Conservation (phyloP, 2,888 invertebrate species). For the Meiosimyza platycephala region DNA sequence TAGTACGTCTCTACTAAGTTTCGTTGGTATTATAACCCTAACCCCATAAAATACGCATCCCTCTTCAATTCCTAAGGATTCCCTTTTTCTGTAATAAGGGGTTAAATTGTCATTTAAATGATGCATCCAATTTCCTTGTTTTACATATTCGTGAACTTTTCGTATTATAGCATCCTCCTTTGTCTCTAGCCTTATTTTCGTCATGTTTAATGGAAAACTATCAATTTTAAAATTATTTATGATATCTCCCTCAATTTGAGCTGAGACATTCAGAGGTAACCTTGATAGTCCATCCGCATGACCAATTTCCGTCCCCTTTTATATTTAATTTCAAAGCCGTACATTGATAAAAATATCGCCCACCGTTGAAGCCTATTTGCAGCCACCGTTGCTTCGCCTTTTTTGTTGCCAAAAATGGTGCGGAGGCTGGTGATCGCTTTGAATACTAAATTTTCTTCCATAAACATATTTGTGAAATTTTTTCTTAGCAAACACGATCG, state of each 20-base stretch:
- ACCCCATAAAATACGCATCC: too few species aligned
- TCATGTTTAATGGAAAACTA: too few species aligned
- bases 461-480: background rate
- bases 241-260: constrained; percentile 16
- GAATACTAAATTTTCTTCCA: constrained; percentile 1
- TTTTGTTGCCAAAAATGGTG: background rate
- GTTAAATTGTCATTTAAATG: too few species aligned
- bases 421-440: constrained; percentile 1
- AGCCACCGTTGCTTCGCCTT: background rate
- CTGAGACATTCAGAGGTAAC: constrained; percentile 29
- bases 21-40: too few species aligned
- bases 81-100: too few species aligned
- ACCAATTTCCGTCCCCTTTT: constrained; percentile 22
- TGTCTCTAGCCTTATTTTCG: too few species aligned
- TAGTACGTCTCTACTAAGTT: too few species aligned
- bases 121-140: too few species aligned
- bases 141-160: too few species aligned
- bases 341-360: constrained; percentile 2
- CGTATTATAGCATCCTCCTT: too few species aligned
- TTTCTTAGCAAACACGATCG: background rate
- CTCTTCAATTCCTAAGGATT: too few species aligned
- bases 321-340: background rate
- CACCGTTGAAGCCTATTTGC: constrained; percentile 20
- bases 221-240: constrained; percentile 29
- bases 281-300: constrained; percentile 35